A percentile compares a stretch with the other conserved stretches of the same genome.
Conservation (phyloP, 2,113 vertebrate genomes). For the Lasiurus borealis region DNA sequence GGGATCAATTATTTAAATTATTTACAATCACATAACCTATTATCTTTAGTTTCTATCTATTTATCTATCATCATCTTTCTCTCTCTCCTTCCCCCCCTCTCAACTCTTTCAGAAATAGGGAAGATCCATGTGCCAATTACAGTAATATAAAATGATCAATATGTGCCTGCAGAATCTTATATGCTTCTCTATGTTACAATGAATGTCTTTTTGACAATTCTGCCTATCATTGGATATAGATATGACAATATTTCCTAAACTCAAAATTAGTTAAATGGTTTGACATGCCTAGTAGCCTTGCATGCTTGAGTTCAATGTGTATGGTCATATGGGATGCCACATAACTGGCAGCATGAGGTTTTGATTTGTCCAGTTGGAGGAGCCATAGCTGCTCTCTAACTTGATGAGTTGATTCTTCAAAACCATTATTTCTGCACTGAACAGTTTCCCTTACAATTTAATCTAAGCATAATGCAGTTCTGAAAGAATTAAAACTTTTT, state of each 20-base stretch:
- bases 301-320: not conserved
- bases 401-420: not conserved
- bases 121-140: not conserved
- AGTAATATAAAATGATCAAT: not conserved
- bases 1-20: not conserved
- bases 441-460: not conserved
- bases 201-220: not conserved
- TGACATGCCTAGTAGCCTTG: not conserved
- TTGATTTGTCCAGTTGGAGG: not conserved
- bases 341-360: not conserved
- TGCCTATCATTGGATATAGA: not conserved
- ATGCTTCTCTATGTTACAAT: not conserved
- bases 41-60: not conserved
- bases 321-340: rapidly evolving
- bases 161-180: not conserved
- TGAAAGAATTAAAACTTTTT: not conserved
- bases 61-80: not conserved
- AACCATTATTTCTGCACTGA: not conserved
- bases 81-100: not conserved
- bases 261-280: not conserved
- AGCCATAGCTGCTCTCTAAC: not conserved
- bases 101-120: not conserved
- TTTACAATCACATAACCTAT: not conserved
- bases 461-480: not conserved
- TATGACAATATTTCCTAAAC: not conserved